Conservation (phyloP, 2,888 invertebrate genomes). For the Thecocarcelia acutangulata region DNA sequence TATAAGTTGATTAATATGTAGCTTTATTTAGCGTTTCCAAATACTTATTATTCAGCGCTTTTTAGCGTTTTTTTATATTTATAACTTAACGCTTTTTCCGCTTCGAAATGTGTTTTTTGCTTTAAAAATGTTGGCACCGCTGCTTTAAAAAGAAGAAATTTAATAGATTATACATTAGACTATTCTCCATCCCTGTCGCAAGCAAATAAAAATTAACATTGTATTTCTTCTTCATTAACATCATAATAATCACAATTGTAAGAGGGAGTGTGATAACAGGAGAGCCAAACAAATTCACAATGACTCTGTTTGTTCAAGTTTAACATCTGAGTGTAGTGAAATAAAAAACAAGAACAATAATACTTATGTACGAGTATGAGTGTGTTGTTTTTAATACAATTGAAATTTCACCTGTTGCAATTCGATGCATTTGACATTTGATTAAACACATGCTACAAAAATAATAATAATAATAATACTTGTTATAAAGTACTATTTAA, state of each 20-base stretch:
- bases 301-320: not conserved
- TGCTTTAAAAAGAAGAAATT: no score
- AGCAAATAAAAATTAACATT: not conserved
- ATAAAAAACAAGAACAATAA: not conserved
- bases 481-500: constrained; percentile 36
- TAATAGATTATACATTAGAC: no score
- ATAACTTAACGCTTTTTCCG: no score
- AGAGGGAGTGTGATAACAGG: not conserved
- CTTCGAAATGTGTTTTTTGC: no score
- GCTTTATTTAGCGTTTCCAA: no score
- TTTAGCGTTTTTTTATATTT: no score
- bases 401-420: constrained; percentile 65
- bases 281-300: not conserved
- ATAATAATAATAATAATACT: constrained; percentile 46
- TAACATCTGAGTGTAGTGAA: not conserved
- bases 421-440: constrained; percentile 63
- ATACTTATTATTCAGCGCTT: no score
- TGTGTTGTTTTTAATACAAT: constrained; percentile 12
- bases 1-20: no score
- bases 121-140: no score
- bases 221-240: not conserved
- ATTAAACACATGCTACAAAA: constrained; percentile 60
- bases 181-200: not conserved
- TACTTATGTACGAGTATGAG: no score
- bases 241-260: not conserved